Conservation (phyloP, 2,113 vertebrate species). For the Columba livia region DNA sequence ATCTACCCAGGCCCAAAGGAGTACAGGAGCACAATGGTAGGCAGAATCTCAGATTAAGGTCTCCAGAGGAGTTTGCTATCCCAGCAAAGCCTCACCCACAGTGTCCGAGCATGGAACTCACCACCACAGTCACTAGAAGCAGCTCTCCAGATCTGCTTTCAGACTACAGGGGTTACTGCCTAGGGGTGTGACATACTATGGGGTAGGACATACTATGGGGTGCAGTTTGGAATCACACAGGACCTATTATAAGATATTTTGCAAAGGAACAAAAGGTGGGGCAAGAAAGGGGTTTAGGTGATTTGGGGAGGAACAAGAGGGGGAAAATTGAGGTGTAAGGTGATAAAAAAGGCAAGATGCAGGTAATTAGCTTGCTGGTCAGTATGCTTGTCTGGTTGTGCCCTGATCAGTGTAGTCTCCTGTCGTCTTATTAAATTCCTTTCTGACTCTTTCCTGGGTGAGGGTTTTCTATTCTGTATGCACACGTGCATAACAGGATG, state of each 20-base stretch:
- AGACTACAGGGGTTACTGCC: background rate
- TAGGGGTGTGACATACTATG: background rate
- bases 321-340: background rate
- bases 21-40: background rate
- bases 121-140: background rate
- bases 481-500: accelerated
- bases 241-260: background rate
- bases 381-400: accelerated
- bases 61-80: background rate
- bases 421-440: background rate
- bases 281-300: background rate
- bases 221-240: background rate
- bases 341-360: background rate
- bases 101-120: background rate
- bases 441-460: background rate
- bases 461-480: background rate
- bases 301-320: background rate
- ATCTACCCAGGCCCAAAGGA: background rate
- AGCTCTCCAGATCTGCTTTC: background rate
- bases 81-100: no score
- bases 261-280: background rate
- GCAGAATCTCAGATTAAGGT: background rate
- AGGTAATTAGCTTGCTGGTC: background rate
- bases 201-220: background rate
- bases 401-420: background rate